Evolutionary conservation across 2,797 vertebrate genomes (phyloP), one percentile per base, ranked within the genome.

Genomic region (Potorous gilbertii): DNA sequence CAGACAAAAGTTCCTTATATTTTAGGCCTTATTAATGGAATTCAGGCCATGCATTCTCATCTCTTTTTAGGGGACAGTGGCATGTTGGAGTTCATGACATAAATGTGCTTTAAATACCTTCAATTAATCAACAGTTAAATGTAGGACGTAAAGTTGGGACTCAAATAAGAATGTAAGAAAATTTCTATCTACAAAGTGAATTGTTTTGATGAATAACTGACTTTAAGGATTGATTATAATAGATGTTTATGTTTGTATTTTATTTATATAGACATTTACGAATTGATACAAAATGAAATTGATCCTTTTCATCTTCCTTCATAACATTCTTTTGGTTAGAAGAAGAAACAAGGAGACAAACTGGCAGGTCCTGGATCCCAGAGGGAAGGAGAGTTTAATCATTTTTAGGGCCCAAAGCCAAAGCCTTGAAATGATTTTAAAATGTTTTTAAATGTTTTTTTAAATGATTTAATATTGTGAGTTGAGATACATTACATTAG

Each of bases 401-500:
- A 93, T 97, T 89, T 94, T 66, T 92, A 92, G 93, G 91, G 92
- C 74, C 92, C 92, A 96, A 96, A 95, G 55, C 90, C 96, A 98
- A 97, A 98, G 97, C 97, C 96, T 94, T 96, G 96, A 96, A 98
- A 98, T 98, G 94, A 98, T 98, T 98, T 98, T 97, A 81, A 98
- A 98, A 98, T 98, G 97, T 96, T 96, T 98, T 98, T 95, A 98
- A 94, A 96, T 96, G 93, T 94, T 97, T 97, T 97, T 98, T 5
- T 56, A 94, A 98, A 98, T 98, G 98, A 99, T 98, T 99, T 99
- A 99, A 99, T 99, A 99, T 98, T 98, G 98, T 97, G 98, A 99
- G 98, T 99, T 99, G 98, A 99, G 98, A 99, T 99, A 99, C 98
- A 99, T 99, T 99, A 98, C 98, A 99, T 99, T 99, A 99, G 98